Conservation (phyloP, 1,140 invertebrate species). For the Tachypleus tridentatus region DNA sequence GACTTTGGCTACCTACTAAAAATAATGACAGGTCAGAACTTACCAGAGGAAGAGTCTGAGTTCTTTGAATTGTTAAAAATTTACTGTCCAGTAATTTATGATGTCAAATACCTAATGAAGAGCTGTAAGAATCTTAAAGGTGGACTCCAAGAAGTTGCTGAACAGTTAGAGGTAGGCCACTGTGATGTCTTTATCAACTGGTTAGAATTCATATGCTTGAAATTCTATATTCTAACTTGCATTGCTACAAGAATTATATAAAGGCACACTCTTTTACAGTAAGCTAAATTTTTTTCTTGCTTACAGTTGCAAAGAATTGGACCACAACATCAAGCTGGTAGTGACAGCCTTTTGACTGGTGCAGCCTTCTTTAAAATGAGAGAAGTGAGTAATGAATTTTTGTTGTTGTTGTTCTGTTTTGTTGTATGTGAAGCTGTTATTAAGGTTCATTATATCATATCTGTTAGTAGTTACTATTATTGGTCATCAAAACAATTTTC, state of each 20-base stretch:
- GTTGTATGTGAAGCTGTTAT: too few relatives aligned
- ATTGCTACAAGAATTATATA: too few relatives aligned
- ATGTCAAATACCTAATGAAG: slow-evolving; percentile 98
- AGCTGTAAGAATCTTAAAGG: slow-evolving; percentile 96
- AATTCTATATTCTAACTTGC: too few relatives aligned
- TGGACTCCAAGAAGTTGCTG: slow-evolving; percentile 66
- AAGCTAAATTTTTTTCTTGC: background rate
- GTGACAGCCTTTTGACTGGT: slow-evolving; percentile 89
- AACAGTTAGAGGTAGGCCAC: slow-evolving; percentile 7
- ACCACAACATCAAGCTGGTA: slow-evolving; percentile 94
- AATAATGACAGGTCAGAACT: slow-evolving; percentile 72
- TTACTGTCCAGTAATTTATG: slow-evolving; percentile 93
- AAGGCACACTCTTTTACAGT: too few relatives aligned
- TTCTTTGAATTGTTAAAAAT: slow-evolving; percentile 86
- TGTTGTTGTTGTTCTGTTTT: too few relatives aligned
- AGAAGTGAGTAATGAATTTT: slow-evolving; percentile 56
- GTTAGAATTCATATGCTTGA: too few relatives aligned
- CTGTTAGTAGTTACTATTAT: too few relatives aligned
- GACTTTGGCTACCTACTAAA: slow-evolving; percentile 98
- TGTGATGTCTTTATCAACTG: background rate
- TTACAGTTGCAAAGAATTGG: slow-evolving; percentile 77
- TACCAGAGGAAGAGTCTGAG: slow-evolving; percentile 82
- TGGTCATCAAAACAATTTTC: too few relatives aligned
- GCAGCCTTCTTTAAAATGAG: slow-evolving; percentile 98
- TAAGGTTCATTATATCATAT: too few relatives aligned